Conservation (phyloP, 2,888 invertebrate species). For the Athripsodes cinereus region DNA sequence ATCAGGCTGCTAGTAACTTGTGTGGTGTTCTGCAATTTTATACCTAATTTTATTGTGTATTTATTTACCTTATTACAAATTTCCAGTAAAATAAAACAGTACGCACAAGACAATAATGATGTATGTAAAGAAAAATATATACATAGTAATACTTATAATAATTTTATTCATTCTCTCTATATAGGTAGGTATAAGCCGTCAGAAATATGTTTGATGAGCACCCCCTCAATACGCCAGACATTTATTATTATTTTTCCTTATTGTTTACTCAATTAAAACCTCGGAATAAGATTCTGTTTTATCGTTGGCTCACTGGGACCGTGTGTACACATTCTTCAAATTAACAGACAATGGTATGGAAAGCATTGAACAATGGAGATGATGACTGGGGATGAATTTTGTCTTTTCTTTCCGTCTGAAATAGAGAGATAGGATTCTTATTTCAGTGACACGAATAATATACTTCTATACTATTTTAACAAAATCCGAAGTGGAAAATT, state of each 20-base stretch:
- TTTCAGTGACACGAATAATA: conserved; percentile 3
- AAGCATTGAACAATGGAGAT: conserved; percentile 23
- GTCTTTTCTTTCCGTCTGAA: conserved; percentile 24
- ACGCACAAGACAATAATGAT: too few relatives aligned
- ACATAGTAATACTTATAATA: conserved; percentile 5
- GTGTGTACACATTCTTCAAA: conserved; percentile 27
- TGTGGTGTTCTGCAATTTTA: too few relatives aligned
- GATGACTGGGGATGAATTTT: conserved; percentile 25
- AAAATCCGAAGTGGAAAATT: too few relatives aligned
- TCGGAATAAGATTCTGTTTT: conserved; percentile 26
- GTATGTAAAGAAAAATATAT: conserved; percentile 5
- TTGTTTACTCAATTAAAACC: conserved; percentile 28
- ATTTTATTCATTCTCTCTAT: conserved; percentile 9
- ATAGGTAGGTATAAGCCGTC: conserved; percentile 5
- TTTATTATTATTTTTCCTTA: conserved; percentile 23
- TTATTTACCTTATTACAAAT: too few relatives aligned
- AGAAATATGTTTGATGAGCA: conserved; percentile 22
- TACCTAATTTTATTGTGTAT: too few relatives aligned
- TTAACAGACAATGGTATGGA: conserved; percentile 26
- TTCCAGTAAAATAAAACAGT: too few relatives aligned
- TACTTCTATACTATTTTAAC: neutral
- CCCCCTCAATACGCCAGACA: conserved; percentile 12
- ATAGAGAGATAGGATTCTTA: conserved; percentile 17
- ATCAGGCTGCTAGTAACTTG: too few relatives aligned
- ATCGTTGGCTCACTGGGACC: conserved; percentile 15